Evolutionary conservation across 2,113 vertebrate species (phyloP).

Genomic region (Passer montanus): DNA sequence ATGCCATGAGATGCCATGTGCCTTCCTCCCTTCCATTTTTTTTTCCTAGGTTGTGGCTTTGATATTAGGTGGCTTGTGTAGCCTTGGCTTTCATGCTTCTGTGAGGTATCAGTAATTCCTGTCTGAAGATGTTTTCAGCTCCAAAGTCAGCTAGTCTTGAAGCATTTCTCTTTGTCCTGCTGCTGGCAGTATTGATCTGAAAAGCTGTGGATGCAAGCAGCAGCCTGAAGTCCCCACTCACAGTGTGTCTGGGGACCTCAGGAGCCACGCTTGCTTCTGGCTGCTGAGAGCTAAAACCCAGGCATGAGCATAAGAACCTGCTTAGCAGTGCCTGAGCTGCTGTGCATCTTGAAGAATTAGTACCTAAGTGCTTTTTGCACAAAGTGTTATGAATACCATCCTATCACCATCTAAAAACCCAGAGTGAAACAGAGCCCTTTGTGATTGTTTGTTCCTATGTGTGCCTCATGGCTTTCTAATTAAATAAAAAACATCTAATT

Average conservation of each 20-base stretch:
- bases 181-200: neutral
- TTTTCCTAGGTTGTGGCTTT: neutral
- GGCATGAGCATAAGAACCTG: neutral
- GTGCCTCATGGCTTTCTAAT: neutral
- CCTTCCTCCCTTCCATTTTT: neutral
- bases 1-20: neutral
- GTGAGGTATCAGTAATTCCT: neutral
- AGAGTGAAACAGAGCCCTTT: neutral
- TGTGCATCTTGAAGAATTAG: neutral
- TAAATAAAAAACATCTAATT: neutral
- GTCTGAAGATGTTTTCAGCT: neutral
- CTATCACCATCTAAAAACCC: neutral
- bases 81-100: neutral
- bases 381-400: neutral
- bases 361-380: neutral
- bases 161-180: neutral
- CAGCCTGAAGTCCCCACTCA: fast-evolving
- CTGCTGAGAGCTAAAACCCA: neutral
- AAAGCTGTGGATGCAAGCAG: neutral
- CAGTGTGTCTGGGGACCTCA: fast-evolving
- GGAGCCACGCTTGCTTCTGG: neutral
- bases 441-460: neutral
- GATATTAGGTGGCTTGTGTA: fast-evolving
- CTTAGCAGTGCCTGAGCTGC: neutral
- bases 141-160: fast-evolving